Evolutionary conservation across 2,113 vertebrate species (phyloP).

Genomic region (Lophura nycthemera): DNA sequence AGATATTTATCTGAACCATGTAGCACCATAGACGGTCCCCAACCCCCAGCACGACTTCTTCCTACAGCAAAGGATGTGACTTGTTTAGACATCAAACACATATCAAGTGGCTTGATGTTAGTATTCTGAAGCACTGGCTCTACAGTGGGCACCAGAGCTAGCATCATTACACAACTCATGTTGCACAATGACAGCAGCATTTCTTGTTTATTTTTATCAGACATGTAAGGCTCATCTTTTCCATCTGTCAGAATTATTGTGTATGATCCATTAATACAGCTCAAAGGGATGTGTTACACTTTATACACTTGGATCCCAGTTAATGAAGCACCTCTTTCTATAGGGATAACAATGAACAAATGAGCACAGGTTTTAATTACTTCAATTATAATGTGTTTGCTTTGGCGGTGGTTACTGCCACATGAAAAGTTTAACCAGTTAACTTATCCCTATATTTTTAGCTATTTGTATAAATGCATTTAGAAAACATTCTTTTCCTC

Average conservation of each 20-base stretch:
- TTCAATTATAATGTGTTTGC: slow-evolving; percentile 18
- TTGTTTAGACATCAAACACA: slow-evolving; percentile 49
- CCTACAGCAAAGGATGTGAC: slow-evolving; percentile 22
- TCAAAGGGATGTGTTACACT: slow-evolving; percentile 6
- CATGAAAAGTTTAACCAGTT: slow-evolving; percentile 48
- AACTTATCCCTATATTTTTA: slow-evolving; percentile 29
- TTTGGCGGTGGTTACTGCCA: slow-evolving; percentile 44
- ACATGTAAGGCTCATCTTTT: slow-evolving; percentile 65
- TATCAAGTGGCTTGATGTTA: slow-evolving; percentile 58
- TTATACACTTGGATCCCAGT: background rate
- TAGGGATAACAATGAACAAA: slow-evolving; percentile 20
- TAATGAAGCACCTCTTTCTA: slow-evolving; percentile 51
- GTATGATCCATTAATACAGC: slow-evolving; percentile 26
- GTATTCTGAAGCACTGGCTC: slow-evolving; percentile 40
- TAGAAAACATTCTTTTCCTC: slow-evolving; percentile 49
- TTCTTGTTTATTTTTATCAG: slow-evolving; percentile 64
- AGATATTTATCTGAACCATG: slow-evolving; percentile 39
- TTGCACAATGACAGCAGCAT: slow-evolving; percentile 2
- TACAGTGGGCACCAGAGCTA: background rate
- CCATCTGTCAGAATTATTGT: slow-evolving; percentile 53
- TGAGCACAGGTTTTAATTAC: slow-evolving; percentile 32
- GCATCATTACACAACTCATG: slow-evolving; percentile 28
- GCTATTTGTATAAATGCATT: background rate
- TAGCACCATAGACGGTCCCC: background rate
- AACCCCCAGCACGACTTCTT: slow-evolving; percentile 14